Evolutionary conservation across 1,140 invertebrate species (phyloP).

Genomic region (Meloidogyne exigua): DNA sequence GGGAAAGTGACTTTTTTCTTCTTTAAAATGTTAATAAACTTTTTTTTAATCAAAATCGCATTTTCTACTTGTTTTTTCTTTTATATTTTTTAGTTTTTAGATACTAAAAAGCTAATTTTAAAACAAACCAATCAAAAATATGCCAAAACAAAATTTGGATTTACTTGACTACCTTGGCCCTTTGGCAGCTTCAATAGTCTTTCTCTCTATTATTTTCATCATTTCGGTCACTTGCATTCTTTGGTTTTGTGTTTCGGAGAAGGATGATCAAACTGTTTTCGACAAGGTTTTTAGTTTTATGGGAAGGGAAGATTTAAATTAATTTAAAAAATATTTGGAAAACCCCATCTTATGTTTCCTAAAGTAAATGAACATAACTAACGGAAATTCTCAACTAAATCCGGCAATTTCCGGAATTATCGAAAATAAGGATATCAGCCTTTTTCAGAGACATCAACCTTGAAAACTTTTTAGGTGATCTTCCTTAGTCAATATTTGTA

Average conservation of each 20-base stretch:
- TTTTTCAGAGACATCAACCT: no score
- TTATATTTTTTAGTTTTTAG: background rate
- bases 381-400: no score
- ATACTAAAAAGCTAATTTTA: background rate
- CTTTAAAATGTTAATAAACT: background rate
- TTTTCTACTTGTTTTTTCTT: no score
- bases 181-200: slow-evolving; percentile 57
- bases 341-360: no score
- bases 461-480: no score
- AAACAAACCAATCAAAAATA: background rate
- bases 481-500: no score
- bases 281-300: slow-evolving; percentile 50
- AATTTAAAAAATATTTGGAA: no score
- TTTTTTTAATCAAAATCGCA: background rate
- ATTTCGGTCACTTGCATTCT: slow-evolving; percentile 62
- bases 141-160: slow-evolving; percentile 38
- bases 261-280: slow-evolving; percentile 57
- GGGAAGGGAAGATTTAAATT: background rate
- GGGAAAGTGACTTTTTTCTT: background rate
- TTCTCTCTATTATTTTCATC: slow-evolving; percentile 57
- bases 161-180: slow-evolving; percentile 60
- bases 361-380: no score
- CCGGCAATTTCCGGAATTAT: no score
- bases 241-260: slow-evolving; percentile 59
- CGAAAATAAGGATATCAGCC: no score